These are phyloP conservation scores for Colostygia pectinataria DNA, from an alignment of 2,888 invertebrate species.

Conservation along the genomic window DNA sequence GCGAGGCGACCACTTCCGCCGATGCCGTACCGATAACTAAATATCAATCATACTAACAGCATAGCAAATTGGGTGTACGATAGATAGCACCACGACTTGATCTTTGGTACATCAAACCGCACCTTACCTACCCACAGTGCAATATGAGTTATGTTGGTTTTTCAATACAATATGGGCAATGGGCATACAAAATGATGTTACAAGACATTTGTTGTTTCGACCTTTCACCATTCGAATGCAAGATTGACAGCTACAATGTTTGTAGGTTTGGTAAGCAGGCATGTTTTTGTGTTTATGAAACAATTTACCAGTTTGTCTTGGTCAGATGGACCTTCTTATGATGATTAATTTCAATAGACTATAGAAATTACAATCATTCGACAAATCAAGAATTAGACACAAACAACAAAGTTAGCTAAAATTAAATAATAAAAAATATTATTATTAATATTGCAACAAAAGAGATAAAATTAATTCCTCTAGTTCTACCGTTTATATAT, in stretches of 20 bases:
- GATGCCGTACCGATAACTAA: slow-evolving; percentile 66
- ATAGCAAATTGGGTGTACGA: slow-evolving; percentile 25
- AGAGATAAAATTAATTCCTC: no score
- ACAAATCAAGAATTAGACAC: no score
- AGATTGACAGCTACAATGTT: slow-evolving; percentile 3
- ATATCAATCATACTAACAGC: slow-evolving; percentile 33
- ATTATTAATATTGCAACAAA: no score
- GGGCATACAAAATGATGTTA: slow-evolving; percentile 10
- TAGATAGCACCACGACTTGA: slow-evolving; percentile 34
- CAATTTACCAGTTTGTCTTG: neutral
- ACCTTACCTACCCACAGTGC: no score
- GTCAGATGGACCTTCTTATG: no score
- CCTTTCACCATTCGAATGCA: slow-evolving; percentile 15
- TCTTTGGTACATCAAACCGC: slow-evolving; percentile 42
- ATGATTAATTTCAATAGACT: neutral
- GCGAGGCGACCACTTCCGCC: slow-evolving; percentile 59
- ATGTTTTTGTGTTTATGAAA: neutral
- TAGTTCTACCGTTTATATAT: slow-evolving; percentile 3
- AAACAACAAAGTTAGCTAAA: no score
- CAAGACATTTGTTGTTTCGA: neutral
- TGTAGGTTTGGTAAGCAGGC: neutral
- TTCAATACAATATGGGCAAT: slow-evolving; percentile 16
- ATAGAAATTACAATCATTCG: neutral
- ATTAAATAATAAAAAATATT: no score
- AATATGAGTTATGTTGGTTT: slow-evolving; percentile 2